phyloP scores from a whole-genome alignment of 2,888 invertebrate genomes.

The Deroplatys truncata region DNA sequence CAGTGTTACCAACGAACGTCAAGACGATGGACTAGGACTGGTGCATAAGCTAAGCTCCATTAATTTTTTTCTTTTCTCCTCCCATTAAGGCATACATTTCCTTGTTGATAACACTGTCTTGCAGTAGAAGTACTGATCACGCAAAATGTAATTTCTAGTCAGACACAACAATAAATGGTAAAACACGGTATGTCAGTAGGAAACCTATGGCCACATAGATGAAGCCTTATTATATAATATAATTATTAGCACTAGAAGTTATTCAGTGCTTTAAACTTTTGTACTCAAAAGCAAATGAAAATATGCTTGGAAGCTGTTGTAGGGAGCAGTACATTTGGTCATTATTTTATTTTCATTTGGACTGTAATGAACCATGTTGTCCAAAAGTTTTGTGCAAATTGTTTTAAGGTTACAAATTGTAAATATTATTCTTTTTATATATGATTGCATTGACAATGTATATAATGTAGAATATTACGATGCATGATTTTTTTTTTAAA shows the following conservation, averaged over 20 bases:
- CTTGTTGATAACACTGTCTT: neutral
- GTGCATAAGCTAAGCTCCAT: neutral
- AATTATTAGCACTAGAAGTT: neutral
- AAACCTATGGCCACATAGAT: neutral
- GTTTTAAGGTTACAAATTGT: too few species aligned
- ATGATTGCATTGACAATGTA: too few species aligned
- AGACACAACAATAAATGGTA: neutral
- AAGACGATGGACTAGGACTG: too few species aligned
- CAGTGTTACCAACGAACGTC: neutral
- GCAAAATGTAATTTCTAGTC: neutral
- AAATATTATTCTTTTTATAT: too few species aligned
- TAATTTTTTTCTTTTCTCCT: neutral
- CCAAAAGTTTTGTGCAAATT: too few species aligned
- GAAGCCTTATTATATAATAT: neutral
- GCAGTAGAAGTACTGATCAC: neutral
- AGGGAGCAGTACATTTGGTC: neutral
- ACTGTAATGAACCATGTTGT: neutral
- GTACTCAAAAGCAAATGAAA: neutral
- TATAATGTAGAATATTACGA: too few species aligned
- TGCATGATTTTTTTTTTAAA: too few species aligned
- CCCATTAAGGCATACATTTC: neutral
- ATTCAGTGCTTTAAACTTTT: neutral
- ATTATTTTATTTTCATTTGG: neutral
- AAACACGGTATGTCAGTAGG: neutral
- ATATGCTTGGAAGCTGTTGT: neutral